These are phyloP conservation scores for Tupaia tana DNA, from an alignment of 2,113 vertebrate genomes.

Conservation along the genomic window DNA sequence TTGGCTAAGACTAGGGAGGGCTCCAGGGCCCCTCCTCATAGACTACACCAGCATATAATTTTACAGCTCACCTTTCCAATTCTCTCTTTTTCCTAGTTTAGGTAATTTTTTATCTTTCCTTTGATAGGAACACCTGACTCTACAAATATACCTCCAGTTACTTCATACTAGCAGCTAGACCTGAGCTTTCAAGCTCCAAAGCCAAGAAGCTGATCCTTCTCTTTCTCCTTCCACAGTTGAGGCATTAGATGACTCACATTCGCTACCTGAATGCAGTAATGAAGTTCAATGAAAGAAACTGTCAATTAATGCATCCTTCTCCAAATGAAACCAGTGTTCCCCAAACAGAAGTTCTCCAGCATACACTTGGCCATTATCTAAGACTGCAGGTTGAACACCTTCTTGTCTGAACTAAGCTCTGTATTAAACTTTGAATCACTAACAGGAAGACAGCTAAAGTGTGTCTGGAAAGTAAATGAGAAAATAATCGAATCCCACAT, in stretches of 20 bases:
- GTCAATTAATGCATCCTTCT: not conserved
- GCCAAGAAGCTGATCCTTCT: not conserved
- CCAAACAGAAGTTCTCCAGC: not conserved
- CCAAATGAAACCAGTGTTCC: not conserved
- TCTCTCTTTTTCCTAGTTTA: not conserved
- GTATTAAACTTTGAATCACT: not conserved
- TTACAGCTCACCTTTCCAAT: not conserved
- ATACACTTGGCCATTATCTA: not conserved
- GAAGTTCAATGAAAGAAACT: not conserved
- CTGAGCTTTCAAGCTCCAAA: constrained; percentile 9
- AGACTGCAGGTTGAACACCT: not conserved
- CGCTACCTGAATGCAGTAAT: not conserved
- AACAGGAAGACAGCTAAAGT: not conserved
- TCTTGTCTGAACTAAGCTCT: not conserved
- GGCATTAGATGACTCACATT: not conserved
- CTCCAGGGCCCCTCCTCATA: not conserved
- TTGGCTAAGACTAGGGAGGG: not conserved
- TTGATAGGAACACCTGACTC: not conserved
- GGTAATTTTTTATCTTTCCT: not conserved
- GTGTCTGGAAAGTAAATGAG: constrained; percentile 8
- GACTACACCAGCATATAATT: not conserved
- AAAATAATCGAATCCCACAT: not conserved
- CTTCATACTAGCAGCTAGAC: not conserved
- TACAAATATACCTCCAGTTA: not conserved
- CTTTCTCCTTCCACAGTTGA: not conserved